phyloP scores from a whole-genome alignment of 2,113 vertebrate genomes.

The Melanerpes aurifrons region DNA sequence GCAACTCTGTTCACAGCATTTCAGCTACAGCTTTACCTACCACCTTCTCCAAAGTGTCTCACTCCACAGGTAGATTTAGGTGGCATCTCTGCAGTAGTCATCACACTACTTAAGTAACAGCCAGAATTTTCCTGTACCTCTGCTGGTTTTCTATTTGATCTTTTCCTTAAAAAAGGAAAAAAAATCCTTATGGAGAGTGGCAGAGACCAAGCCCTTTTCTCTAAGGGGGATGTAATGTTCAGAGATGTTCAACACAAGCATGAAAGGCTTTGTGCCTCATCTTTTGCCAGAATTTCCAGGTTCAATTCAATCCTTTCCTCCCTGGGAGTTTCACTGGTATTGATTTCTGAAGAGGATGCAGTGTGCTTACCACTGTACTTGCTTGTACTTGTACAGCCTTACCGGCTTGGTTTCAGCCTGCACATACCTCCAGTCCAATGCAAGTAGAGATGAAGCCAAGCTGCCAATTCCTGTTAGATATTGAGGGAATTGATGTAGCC shows the following conservation, averaged over 20 bases:
- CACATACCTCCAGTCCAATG: neutral
- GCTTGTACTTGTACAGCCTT: neutral
- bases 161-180: neutral
- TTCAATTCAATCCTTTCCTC: neutral
- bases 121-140: neutral
- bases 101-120: neutral
- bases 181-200: neutral
- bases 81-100: neutral
- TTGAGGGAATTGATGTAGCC: neutral
- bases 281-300: neutral
- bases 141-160: neutral
- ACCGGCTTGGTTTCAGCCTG: neutral
- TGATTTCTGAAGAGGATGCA: neutral
- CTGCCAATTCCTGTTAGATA: neutral
- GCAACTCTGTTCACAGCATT: neutral
- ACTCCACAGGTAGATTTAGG: neutral
- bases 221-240: neutral
- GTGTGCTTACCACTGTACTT: neutral
- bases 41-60: neutral
- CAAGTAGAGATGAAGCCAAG: neutral
- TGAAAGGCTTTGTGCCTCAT: neutral
- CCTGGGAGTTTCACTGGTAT: neutral
- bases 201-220: neutral
- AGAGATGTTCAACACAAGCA: neutral
- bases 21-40: neutral